Evolutionary conservation across 2,888 invertebrate species (phyloP).

Genomic region (Diaprepes abbreviatus): DNA sequence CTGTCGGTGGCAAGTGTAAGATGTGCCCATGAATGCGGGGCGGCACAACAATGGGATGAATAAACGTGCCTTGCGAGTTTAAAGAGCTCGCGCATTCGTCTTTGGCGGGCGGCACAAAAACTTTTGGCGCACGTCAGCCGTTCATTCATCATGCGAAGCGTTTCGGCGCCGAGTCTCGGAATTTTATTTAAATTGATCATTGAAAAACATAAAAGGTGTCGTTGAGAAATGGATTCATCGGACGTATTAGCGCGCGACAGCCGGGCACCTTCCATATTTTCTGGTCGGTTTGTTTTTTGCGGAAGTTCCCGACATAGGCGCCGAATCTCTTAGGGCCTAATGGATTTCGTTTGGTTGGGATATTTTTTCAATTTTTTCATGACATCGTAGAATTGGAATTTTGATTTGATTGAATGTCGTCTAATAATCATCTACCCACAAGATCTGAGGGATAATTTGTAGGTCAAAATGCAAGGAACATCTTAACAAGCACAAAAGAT

Average conservation of each 20-base stretch:
- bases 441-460: too few relatives aligned
- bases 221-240: conserved; percentile 63
- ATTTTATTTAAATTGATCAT: conserved; percentile 65
- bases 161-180: conserved; percentile 56
- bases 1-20: conserved; percentile 43
- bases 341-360: conserved; percentile 31
- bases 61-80: conserved; percentile 59
- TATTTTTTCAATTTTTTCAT: conserved; percentile 13
- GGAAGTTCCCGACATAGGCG: conserved; percentile 29
- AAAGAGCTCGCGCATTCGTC: conserved; percentile 60
- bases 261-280: conserved; percentile 51
- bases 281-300: conserved; percentile 45
- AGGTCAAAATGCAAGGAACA: too few relatives aligned
- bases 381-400: not conserved
- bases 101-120: conserved; percentile 58
- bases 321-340: conserved; percentile 39
- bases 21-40: conserved; percentile 26
- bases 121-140: conserved; percentile 61
- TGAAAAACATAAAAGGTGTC: conserved; percentile 65
- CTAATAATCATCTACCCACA: not conserved
- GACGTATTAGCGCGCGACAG: conserved; percentile 58
- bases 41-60: conserved; percentile 57
- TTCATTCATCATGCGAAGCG: conserved; percentile 61
- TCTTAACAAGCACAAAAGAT: too few relatives aligned
- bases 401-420: conserved; percentile 1